phyloP scores from a whole-genome alignment of 2,797 vertebrate species.

The Pseudocheirus occidentalis region DNA sequence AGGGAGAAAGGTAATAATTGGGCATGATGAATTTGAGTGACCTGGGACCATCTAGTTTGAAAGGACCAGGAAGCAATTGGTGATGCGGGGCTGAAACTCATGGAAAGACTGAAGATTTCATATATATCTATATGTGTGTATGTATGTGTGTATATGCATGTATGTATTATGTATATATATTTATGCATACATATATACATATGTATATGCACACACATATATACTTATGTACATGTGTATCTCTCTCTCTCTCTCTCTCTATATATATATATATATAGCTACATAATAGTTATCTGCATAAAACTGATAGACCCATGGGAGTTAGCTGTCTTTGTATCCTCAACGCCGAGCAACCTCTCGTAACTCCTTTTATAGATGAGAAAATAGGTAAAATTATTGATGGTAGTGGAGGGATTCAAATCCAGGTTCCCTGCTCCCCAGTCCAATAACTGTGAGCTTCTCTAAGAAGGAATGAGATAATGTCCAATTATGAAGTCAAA shows the following conservation, averaged over 20 bases:
- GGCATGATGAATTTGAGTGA: not conserved
- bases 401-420: not conserved
- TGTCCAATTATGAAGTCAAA: not conserved
- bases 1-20: not conserved
- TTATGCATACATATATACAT: too few species aligned
- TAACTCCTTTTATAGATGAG: not conserved
- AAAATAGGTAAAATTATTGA: not conserved
- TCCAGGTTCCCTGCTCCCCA: not conserved
- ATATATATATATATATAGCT: too few species aligned
- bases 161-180: too few species aligned
- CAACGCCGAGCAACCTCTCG: not conserved
- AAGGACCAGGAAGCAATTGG: too few species aligned
- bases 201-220: too few species aligned
- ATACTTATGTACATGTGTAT: too few species aligned
- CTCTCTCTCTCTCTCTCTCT: too few species aligned
- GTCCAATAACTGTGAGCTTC: not conserved
- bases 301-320: not conserved
- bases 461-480: not conserved
- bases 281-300: not conserved
- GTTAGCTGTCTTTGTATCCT: not conserved
- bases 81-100: not conserved
- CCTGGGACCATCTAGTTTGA: not conserved
- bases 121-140: too few species aligned
- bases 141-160: too few species aligned
- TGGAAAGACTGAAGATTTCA: not conserved